These are phyloP conservation scores for Eupithecia pulchellata DNA, from an alignment of 2,888 invertebrate genomes.

Conservation along the genomic window DNA sequence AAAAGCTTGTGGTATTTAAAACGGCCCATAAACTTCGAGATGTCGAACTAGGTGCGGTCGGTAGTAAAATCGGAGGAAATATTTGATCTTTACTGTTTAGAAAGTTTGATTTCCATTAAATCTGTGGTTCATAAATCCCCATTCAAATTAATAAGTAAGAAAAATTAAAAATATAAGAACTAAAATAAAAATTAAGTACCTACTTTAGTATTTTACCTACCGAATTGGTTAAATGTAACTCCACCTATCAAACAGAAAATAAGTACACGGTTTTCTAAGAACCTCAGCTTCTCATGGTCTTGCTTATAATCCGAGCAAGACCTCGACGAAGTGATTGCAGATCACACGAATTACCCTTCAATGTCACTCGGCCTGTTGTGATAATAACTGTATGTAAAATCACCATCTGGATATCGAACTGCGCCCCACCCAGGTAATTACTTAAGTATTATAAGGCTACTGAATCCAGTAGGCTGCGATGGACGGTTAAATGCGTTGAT, in stretches of 20 bases:
- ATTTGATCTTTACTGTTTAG: constrained; percentile 22
- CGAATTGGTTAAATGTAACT: no score
- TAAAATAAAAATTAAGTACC: not conserved
- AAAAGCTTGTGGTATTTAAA: constrained; percentile 43
- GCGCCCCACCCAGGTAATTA: constrained; percentile 61
- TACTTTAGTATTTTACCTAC: no score
- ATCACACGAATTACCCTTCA: constrained; percentile 65
- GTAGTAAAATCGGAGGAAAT: constrained; percentile 34
- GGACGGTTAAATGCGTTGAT: constrained; percentile 57
- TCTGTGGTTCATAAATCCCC: constrained; percentile 11
- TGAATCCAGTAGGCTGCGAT: constrained; percentile 66
- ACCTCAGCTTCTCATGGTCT: not conserved
- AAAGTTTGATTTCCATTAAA: constrained; percentile 30
- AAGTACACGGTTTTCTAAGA: not conserved
- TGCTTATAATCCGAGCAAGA: constrained; percentile 25
- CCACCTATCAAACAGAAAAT: not conserved
- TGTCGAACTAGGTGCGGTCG: constrained; percentile 39
- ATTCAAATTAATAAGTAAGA: not conserved
- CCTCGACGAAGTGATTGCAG: constrained; percentile 57
- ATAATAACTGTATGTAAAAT: constrained; percentile 64
- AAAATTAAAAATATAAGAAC: not conserved
- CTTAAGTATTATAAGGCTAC: constrained; percentile 74
- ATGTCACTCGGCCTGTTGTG: constrained; percentile 50
- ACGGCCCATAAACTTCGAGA: constrained; percentile 30
- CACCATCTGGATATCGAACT: constrained; percentile 72